Base-by-base conservation (phyloP, 35 echinoderm and acorn worm species). In the Amphiura filiformis region DNA sequence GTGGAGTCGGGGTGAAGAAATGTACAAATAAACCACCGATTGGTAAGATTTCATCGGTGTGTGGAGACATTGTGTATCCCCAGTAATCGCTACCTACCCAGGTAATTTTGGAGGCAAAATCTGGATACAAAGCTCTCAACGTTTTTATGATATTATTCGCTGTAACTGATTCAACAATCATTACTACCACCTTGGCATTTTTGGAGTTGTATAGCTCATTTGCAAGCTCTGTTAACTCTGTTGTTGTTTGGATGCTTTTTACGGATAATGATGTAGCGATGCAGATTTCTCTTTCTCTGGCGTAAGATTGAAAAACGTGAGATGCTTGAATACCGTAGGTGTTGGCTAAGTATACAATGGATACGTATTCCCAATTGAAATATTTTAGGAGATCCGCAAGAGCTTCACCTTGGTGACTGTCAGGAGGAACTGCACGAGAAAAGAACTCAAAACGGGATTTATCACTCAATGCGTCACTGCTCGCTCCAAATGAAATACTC, bases 291-390 rank as follows among this genome's bases (percentile, higher is more conserved):
- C 42, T 26, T 32, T 38, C 34, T 39, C 4, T 17, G 37, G 37
- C 37, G 7, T 32, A 32, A 32, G 13, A 1, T 11, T 32, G 7
- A 17, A 83, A 32, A 1, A 40, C 81, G n/a, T 13, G 17, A 41
- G 30, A 14, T 12, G 17, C 81, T 11, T 83, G 34, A 13, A 44
- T 23, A 22, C 88, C 88, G 38, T 90, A 90, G 5, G 42, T 52
- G 36, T 90, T 80, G 31, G 44, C 65, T 18, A 80, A 57, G 37
- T 82, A 82, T 15, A 90, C 28, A 17, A 90, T 35, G 39, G 52
- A 38, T 18, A 83, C 40, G 57, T 82, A 90, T 39, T 35, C 38
- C 88, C 88, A 90, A 38, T 90, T 32, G 80, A 90, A 90, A 31
- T 38, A 17, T 5, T 57, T 12, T 65, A 90, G 23, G 5, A 90